These are phyloP conservation scores for Drosophila fuyamai DNA, from an alignment of 1,140 invertebrate genomes.

Conservation along the genomic window DNA sequence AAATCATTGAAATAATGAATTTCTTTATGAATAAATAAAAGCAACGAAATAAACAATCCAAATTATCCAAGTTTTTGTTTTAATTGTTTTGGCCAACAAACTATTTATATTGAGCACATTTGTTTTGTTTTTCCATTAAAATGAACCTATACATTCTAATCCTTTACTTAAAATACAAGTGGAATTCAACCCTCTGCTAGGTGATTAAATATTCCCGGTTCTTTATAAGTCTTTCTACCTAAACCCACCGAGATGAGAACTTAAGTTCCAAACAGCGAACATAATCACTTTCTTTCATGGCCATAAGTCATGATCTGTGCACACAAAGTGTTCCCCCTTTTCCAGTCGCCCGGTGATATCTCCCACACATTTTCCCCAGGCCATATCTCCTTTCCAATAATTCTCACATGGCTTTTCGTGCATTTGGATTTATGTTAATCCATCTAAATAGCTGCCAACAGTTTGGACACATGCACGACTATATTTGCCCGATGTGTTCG, in stretches of 20 bases:
- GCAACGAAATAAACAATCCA: too few species aligned
- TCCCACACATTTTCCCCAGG: conserved; percentile 42
- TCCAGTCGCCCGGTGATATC: conserved; percentile 31
- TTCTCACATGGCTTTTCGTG: conserved; percentile 73
- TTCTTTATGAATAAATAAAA: too few species aligned
- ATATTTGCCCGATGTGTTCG: conserved; percentile 58
- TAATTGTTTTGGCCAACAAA: too few species aligned
- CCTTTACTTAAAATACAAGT: neutral
- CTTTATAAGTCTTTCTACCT: neutral
- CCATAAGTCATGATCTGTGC: conserved; percentile 36
- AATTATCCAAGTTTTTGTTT: too few species aligned
- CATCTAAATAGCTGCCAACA: conserved; percentile 80
- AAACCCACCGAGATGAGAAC: neutral
- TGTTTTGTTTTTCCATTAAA: too few species aligned
- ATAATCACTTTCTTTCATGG: conserved; percentile 21
- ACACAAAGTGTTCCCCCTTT: neutral
- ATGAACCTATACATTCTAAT: too few species aligned
- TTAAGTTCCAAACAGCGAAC: conserved; percentile 9
- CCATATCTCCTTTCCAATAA: conserved; percentile 24
- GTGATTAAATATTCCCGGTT: neutral
- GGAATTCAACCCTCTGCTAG: neutral
- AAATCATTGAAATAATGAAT: too few species aligned
- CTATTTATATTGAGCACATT: too few species aligned
- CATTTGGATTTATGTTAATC: conserved; percentile 70
- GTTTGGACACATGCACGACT: conserved; percentile 68